Evolutionary conservation across 2,888 invertebrate species (phyloP).

Genomic region (Phrixothrix hirtus): DNA sequence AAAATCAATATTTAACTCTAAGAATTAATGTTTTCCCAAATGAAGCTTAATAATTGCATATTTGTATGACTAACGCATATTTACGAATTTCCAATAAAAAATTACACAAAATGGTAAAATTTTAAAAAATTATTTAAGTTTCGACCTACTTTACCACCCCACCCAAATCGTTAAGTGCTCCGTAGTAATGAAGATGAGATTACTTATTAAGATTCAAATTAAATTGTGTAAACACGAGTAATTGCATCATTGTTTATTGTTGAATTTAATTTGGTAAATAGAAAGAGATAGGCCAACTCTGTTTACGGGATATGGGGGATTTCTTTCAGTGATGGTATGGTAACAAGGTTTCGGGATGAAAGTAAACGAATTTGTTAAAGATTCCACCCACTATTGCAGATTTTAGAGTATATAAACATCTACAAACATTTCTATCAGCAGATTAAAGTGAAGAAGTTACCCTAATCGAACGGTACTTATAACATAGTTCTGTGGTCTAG

Average conservation of each 20-base stretch:
- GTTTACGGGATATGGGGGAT: conserved; percentile 10
- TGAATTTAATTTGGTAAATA: not conserved
- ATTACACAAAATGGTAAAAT: too few relatives aligned
- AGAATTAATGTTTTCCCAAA: too few relatives aligned
- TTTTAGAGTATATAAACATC: conserved; percentile 48
- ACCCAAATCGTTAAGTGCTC: conserved; percentile 8
- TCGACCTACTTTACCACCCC: conserved; percentile 24
- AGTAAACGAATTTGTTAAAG: conserved; percentile 48
- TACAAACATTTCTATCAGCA: conserved; percentile 35
- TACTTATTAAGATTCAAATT: conserved; percentile 17
- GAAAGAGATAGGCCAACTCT: not conserved
- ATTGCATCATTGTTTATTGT: conserved; percentile 14
- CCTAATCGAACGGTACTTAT: too few relatives aligned
- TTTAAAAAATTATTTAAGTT: conserved; percentile 4
- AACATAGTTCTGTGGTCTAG: not conserved
- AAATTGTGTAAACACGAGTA: conserved; percentile 14
- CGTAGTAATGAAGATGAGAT: conserved; percentile 19
- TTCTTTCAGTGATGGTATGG: conserved; percentile 40
- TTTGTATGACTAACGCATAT: too few relatives aligned
- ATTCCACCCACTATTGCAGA: conserved; percentile 48
- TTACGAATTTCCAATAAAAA: too few relatives aligned
- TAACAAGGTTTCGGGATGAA: conserved; percentile 51
- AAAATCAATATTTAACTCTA: too few relatives aligned
- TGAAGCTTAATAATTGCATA: too few relatives aligned
- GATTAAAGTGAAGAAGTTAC: too few relatives aligned